These are phyloP conservation scores for Ormyrus thymus DNA, from an alignment of 2,888 invertebrate species.

Conservation along the genomic window DNA sequence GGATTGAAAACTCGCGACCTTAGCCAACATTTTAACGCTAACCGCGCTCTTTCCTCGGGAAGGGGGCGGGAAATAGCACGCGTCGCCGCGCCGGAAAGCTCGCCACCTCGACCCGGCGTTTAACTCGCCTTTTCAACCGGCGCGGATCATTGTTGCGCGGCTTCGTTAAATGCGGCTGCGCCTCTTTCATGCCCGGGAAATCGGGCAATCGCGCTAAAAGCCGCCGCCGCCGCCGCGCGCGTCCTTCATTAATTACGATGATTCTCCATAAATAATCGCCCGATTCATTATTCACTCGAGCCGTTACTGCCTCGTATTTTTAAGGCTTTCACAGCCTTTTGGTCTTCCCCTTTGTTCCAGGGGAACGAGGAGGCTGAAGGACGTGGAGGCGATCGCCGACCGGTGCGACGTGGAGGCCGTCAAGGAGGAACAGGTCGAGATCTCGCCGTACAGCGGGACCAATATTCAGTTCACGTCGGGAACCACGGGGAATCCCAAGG, in stretches of 20 bases:
- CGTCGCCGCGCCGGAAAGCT: too few species aligned
- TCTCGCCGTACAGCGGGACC: slow-evolving; percentile 82
- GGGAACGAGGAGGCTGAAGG: slow-evolving; percentile 74
- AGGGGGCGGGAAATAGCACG: too few species aligned
- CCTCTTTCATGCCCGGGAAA: slow-evolving; percentile 48
- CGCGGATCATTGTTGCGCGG: too few species aligned
- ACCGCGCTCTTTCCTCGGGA: too few species aligned
- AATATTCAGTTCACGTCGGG: slow-evolving; percentile 92
- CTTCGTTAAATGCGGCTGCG: slow-evolving; percentile 4
- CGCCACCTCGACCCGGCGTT: too few species aligned
- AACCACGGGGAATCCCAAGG: slow-evolving; percentile 89
- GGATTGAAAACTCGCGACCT: too few species aligned
- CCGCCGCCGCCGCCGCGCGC: slow-evolving; percentile 33
- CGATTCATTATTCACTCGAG: slow-evolving; percentile 10
- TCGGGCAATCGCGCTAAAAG: slow-evolving; percentile 67
- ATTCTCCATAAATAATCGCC: slow-evolving; percentile 7
- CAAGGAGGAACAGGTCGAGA: slow-evolving; percentile 76
- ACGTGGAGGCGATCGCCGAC: slow-evolving; percentile 72
- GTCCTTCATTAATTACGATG: slow-evolving; percentile 34
- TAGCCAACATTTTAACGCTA: too few species aligned
- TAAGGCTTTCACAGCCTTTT: neutral
- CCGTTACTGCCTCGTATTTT: neutral
- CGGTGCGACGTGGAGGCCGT: slow-evolving; percentile 68
- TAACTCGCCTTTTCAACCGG: too few species aligned
- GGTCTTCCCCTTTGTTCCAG: slow-evolving; percentile 60